A percentile compares a stretch with the other conserved stretches of the same genome.
Evolutionary conservation across 2,888 invertebrate genomes (phyloP).

Genomic region (Acronicta alni): DNA sequence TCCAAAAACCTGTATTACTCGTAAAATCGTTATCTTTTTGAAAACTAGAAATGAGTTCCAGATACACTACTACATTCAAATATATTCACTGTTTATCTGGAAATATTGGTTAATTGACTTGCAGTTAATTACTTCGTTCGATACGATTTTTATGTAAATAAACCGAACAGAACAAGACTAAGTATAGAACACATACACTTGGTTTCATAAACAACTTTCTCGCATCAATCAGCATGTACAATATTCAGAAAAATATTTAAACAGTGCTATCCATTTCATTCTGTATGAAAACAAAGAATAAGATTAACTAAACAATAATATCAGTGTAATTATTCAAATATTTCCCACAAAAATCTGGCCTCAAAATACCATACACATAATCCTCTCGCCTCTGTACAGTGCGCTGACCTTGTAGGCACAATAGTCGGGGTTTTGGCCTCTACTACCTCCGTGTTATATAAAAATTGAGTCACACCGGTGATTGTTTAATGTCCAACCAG

Average conservation of each 20-base stretch:
- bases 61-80: slow-evolving; percentile 45
- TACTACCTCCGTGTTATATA: slow-evolving; percentile 57
- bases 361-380: slow-evolving; percentile 71
- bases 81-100: slow-evolving; percentile 29
- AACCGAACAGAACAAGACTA: slow-evolving; percentile 1
- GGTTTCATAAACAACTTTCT: slow-evolving; percentile 27
- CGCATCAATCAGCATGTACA: slow-evolving; percentile 3
- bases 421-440: slow-evolving; percentile 69
- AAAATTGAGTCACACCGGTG: slow-evolving; percentile 56
- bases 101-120: slow-evolving; percentile 36
- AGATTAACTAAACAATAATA: slow-evolving; percentile 33
- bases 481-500: slow-evolving; percentile 41
- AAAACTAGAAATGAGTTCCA: slow-evolving; percentile 35
- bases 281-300: slow-evolving; percentile 27
- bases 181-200: too few species aligned
- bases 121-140: slow-evolving; percentile 31
- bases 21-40: not conserved
- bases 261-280: slow-evolving; percentile 11
- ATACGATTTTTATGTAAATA: slow-evolving; percentile 29
- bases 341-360: slow-evolving; percentile 73
- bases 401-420: slow-evolving; percentile 83
- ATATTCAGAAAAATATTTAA: not conserved
- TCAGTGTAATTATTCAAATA: slow-evolving; percentile 25
- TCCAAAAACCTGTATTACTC: too few species aligned
- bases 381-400: slow-evolving; percentile 68